phyloP scores from a whole-genome alignment of 2,797 vertebrate species.

The Valencia hispanica region DNA sequence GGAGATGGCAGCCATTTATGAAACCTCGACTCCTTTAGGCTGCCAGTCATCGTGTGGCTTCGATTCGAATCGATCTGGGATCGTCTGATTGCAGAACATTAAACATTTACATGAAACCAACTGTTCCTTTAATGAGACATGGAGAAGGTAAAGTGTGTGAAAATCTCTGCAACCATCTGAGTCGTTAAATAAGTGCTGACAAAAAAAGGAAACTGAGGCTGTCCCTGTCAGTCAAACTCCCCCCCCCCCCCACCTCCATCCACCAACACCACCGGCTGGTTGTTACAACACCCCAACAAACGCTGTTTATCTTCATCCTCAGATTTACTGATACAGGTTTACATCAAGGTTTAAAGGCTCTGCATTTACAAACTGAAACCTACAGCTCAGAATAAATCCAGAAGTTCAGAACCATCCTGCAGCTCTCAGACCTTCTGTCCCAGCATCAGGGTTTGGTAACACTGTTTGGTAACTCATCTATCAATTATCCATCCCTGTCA shows the following conservation, averaged over 20 bases:
- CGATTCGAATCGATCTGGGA: slow-evolving; percentile 3
- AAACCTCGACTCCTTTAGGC: slow-evolving; percentile 63
- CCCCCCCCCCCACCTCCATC: slow-evolving; percentile 20
- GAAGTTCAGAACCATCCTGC: not conserved
- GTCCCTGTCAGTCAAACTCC: slow-evolving; percentile 75
- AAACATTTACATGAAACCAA: not conserved
- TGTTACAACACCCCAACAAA: slow-evolving; percentile 33
- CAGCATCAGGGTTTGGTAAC: slow-evolving; percentile 21
- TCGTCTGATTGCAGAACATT: fast-evolving
- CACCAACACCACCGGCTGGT: slow-evolving; percentile 12
- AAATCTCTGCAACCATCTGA: not conserved
- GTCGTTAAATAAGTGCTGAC: slow-evolving; percentile 61
- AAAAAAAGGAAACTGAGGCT: slow-evolving; percentile 62
- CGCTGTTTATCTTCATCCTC: slow-evolving; percentile 8
- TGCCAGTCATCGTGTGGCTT: slow-evolving; percentile 58
- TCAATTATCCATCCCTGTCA: slow-evolving; percentile 13
- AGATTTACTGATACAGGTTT: not conserved
- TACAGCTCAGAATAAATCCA: not conserved
- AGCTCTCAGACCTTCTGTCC: not conserved
- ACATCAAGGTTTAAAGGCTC: not conserved
- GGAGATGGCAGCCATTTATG: slow-evolving; percentile 78
- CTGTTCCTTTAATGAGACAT: not conserved
- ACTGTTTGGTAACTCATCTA: slow-evolving; percentile 39
- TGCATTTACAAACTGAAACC: not conserved
- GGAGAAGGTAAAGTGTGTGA: not conserved